Evolutionary conservation across 92 coral and sea anemone species (phyloP), one percentile per base, ranked within the genome.

Genomic region (Phymanthus crucifer): DNA sequence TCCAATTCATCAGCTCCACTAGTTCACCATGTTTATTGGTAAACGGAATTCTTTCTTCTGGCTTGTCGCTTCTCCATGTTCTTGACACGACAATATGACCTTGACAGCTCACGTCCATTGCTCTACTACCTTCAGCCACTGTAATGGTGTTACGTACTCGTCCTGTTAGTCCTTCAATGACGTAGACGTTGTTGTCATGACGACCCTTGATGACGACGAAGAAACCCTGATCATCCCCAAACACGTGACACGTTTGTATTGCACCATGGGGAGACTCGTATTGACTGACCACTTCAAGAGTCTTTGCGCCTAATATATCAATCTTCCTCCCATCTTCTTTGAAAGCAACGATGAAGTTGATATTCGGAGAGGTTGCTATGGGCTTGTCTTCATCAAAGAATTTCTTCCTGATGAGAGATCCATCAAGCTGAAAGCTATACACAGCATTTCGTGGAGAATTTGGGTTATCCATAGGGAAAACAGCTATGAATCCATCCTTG

Each of bases 131-230:
- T 71, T 71, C 46, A 71, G 14, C 12, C 40, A 71, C 46, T 23
- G 29, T 23, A 35, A 38, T 36, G 40, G 75, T 52, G 26, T 52
- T n/a, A 45, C 5, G 46, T 27, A 71, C 47, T 36, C 37, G 47
- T 21, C 77, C 77, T 18, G 77, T 72, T 72, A 37, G 54, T 40
- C 32, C 77, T 37, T 72, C 61, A 36, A 72, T 72, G 34, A 72
- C 77, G 54, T 72, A 40, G 57, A 72, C 9, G 58, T 37, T 72
- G 57, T 72, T 45, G 34, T 72, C 54, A 19, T 17, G 27, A 72
- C 61, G 45, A n/a, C 77, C 67, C 67, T 58, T 38, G 1, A 72
- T 38, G 19, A 72, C 77, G 10, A 72, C 24, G 61, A 72, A 43
- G 6, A 12, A 43, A 10, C 48, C 48, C 14, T 43, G 48, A 43